Base-by-base conservation (phyloP, 2,113 vertebrate species). In the Ahaetulla prasina region DNA sequence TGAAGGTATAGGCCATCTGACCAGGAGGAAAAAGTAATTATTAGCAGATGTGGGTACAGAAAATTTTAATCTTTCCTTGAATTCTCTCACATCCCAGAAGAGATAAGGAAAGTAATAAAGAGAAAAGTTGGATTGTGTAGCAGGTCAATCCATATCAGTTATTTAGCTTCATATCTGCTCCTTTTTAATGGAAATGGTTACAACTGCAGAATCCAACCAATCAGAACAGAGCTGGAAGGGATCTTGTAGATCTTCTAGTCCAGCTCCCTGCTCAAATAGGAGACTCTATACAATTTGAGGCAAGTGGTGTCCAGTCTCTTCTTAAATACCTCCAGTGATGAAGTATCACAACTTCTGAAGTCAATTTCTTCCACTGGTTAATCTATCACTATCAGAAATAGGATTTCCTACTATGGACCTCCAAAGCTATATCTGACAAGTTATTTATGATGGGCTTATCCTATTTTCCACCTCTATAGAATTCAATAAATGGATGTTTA, bases 171-270 rank as follows among this genome's bases (percentile, higher is more conserved):
- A 39, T 39, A 80, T 20, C n/a, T 39, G 16, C 35, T 39, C 16
- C n/a, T 35, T 50, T 47, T 52, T 52, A 98, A 98, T 89, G 54
- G 88, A 45, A 7, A 43, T 14, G 39, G 6, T 57, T 74, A 20
- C 20, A 35, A 35, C 8, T 27, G 55, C n/a, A 39, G 20, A 54
- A 16, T 89, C 43, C 27, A n/a, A 63, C 14, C 60, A 63, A 63
- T 63, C 27, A 63, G 60, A 63, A 63, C n/a, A 63, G 60, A 63
- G 11, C 10, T 63, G 60, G 60, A 63, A 63, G 30, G 30, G 11
- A 63, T 0, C 30, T 63, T n/a, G 27, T 1, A 63, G 27, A 1
- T 63, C 30, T 14, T 63, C 27, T 63, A 63, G 0, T n/a, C 9
- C 30, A 63, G 14, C 27, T 4, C 11, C 1, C 60, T 63, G 4